Evolutionary conservation across 2,797 vertebrate species (phyloP), one percentile per base, ranked within the genome.

Genomic region (Prunella strophiata): DNA sequence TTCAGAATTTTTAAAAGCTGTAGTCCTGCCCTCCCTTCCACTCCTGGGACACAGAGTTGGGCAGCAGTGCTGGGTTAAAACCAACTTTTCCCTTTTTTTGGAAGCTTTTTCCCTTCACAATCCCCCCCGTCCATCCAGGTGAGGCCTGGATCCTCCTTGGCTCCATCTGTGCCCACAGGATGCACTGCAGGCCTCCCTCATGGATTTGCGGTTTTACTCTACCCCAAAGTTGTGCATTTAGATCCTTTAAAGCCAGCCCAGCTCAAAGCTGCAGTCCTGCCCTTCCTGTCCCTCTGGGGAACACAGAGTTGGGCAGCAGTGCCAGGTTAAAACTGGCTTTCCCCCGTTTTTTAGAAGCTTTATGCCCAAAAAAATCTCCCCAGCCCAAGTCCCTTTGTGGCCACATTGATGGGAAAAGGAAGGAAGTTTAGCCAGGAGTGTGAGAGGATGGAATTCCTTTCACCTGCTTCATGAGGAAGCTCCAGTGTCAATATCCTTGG

Each of bases 111-210:
- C 4, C 25, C 38, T 17, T 13, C 10, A 11, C 17, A 7, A 12
- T 4, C 16, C 5, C 16, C 29, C 6, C 26, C 9, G 38, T 9
- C 59, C 32, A 4, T 18, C 12, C 74, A 63, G 32, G 4, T 6
- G 73, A 8, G 19, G 14, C 43, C 48, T 42, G 65, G 9, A 11
- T 26, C 20, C 8, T 19, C 40, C 48, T 3, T 45, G 50, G 74
- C 70, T 55, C 52, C 30, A 4, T 20, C 59, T 13, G 1, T 59
- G 68, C 26, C 63, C 66, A 4, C 54, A 19, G 14, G 7, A 4
- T 12, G 8, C 22, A 1, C 77, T 62, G 55, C 43, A 73, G 61
- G 34, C 21, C 16, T 51, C 55, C 29, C 25, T 0, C 2, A 0
- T 1, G 36, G 43, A 18, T 80, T 40, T 51, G 57, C 36, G 23